A percentile compares a stretch with the other conserved stretches of the same genome.
Evolutionary conservation across 2,797 vertebrate species (phyloP).

Genomic region (Pelochelys cantorii): DNA sequence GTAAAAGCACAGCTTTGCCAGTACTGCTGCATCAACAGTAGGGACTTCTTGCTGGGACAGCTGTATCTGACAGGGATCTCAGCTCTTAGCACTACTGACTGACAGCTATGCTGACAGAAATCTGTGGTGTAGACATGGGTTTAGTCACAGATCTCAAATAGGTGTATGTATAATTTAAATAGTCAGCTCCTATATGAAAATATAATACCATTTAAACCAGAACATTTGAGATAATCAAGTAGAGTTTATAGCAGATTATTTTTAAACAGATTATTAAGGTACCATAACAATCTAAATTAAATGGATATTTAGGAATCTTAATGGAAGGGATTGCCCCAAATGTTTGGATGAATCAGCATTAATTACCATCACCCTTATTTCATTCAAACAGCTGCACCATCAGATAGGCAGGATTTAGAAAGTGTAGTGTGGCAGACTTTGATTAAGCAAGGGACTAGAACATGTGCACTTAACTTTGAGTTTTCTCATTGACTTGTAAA

Average conservation of each 20-base stretch:
- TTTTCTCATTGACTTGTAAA: not conserved
- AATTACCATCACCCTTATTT: constrained; percentile 12
- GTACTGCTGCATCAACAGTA: not conserved
- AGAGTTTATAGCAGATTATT: not conserved
- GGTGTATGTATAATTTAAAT: not conserved
- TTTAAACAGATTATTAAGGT: constrained; percentile 12
- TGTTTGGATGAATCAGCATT: constrained; percentile 26
- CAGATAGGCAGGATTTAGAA: not conserved
- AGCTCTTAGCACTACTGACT: not conserved
- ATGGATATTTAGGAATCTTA: not conserved
- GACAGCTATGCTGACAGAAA: not conserved
- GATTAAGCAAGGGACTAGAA: not conserved
- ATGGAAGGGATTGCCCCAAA: constrained; percentile 32
- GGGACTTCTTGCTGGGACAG: not conserved
- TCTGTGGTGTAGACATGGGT: not conserved
- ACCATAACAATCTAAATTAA: constrained; percentile 4
- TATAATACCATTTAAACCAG: not conserved
- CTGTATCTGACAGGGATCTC: not conserved
- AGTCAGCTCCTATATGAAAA: not conserved
- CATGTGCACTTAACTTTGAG: not conserved
- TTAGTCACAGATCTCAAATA: not conserved
- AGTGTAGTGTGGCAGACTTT: not conserved
- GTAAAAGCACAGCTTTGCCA: not conserved
- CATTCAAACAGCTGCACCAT: not conserved
- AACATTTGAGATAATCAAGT: constrained; percentile 8